Percentiles rank a stretch among this genome's conserved stretches.
Evolutionary conservation across 2,113 vertebrate species (phyloP).

Genomic region (Cryptomyrus ogoouensis): DNA sequence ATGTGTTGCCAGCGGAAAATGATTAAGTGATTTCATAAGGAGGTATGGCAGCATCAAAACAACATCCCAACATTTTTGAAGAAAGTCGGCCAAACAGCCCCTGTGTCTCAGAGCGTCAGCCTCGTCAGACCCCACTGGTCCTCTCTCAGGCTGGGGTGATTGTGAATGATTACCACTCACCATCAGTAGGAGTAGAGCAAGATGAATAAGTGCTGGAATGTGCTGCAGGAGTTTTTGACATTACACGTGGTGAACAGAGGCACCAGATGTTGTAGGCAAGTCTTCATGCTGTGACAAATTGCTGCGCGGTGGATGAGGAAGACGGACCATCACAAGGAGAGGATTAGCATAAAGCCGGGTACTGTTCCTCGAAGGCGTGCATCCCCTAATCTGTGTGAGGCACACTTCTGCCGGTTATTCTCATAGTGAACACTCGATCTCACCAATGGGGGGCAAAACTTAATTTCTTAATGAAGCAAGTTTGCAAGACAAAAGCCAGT

Average conservation of each 20-base stretch:
- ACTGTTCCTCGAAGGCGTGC: too few species aligned
- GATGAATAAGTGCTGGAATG: neutral
- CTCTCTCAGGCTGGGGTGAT: neutral
- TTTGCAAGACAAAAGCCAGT: neutral
- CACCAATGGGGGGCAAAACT: neutral
- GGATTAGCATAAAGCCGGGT: neutral
- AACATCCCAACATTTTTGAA: neutral
- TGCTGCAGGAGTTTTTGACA: neutral
- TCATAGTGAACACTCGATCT: neutral
- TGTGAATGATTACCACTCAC: neutral
- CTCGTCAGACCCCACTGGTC: neutral
- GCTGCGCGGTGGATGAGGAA: neutral
- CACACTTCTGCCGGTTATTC: neutral
- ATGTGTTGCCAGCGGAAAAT: neutral
- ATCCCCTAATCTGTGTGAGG: too few species aligned
- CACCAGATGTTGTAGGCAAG: neutral
- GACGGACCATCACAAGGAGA: neutral
- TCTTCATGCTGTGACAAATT: neutral
- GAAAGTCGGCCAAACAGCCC: neutral
- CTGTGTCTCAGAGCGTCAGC: too few species aligned
- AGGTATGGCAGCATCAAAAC: neutral
- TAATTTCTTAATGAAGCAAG: neutral
- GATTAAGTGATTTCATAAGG: slow-evolving; percentile 9
- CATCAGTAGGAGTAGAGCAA: neutral
- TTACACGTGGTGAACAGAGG: neutral